Percentiles rank a stretch among this genome's conserved stretches.
Conservation (phyloP, 2,797 vertebrate genomes). For the Peromyscus nudipes region DNA sequence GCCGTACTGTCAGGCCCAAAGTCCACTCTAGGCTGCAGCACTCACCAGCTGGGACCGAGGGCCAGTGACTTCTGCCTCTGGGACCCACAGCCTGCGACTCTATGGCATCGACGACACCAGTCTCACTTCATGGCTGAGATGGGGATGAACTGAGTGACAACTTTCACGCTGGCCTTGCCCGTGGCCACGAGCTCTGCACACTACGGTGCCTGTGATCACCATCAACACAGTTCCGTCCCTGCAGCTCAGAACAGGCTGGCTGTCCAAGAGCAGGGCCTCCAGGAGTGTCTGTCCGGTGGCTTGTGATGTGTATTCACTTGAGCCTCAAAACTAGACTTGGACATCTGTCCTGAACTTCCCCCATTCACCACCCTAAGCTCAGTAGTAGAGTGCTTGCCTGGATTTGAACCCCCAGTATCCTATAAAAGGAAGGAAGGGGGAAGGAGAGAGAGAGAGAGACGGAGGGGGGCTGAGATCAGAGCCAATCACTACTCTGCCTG, state of each 20-base stretch:
- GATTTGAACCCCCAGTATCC: not conserved
- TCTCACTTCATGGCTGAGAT: not conserved
- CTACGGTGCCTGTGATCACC: rapidly evolving
- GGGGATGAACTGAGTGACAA: not conserved
- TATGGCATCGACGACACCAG: rapidly evolving
- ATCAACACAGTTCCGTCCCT: not conserved
- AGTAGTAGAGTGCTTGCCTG: not conserved
- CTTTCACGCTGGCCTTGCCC: not conserved
- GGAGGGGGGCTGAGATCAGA: not conserved
- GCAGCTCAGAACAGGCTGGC: not conserved
- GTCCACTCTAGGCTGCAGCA: not conserved
- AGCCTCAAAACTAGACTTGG: not conserved
- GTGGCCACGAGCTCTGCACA: not conserved
- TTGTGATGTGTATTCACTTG: not conserved
- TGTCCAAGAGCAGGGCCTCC: not conserved
- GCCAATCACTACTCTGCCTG: not conserved
- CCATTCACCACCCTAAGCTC: not conserved
- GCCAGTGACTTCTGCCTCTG: not conserved
- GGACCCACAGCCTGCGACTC: not conserved
- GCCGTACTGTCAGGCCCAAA: not conserved
- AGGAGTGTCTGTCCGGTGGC: rapidly evolving
- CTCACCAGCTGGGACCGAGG: not conserved
- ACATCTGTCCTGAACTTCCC: not conserved
- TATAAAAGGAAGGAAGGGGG: not conserved
- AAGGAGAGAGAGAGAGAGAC: too few relatives aligned